phyloP scores from a whole-genome alignment of 2,113 vertebrate genomes.

The Rana temporaria region DNA sequence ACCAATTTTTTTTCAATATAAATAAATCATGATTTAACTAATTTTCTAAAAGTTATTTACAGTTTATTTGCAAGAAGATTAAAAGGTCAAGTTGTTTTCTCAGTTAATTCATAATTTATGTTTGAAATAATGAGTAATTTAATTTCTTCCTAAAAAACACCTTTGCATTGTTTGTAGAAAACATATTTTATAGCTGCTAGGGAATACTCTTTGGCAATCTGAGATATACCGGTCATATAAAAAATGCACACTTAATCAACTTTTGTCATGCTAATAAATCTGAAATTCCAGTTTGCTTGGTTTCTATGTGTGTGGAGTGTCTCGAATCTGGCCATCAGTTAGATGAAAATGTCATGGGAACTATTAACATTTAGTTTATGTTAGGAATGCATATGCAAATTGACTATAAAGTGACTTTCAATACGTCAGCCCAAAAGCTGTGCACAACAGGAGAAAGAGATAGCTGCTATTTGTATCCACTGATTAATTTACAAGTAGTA shows the following conservation, averaged over 20 bases:
- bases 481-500: slow-evolving; percentile 8
- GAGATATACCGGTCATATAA: slow-evolving; percentile 22
- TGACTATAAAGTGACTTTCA: slow-evolving; percentile 43
- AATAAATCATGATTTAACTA: not conserved
- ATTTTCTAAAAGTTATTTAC: not conserved
- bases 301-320: slow-evolving; percentile 25
- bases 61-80: not conserved
- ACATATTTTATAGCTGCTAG: slow-evolving; percentile 44
- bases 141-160: slow-evolving; percentile 1
- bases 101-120: not conserved
- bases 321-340: slow-evolving; percentile 48
- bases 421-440: slow-evolving; percentile 46
- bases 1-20: not conserved
- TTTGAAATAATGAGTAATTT: slow-evolving; percentile 3
- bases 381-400: slow-evolving; percentile 57
- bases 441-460: slow-evolving; percentile 45
- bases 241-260: slow-evolving; percentile 38
- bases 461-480: slow-evolving; percentile 30
- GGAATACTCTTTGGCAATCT: slow-evolving; percentile 52
- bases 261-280: slow-evolving; percentile 53
- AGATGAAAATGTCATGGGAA: slow-evolving; percentile 52
- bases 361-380: slow-evolving; percentile 56
- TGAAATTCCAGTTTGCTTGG: slow-evolving; percentile 33
- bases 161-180: not conserved
- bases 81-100: slow-evolving; percentile 20